A percentile compares a stretch with the other conserved stretches of the same genome.
These are phyloP conservation scores for Resseliella maxima DNA, from an alignment of 2,888 invertebrate genomes.

Conservation along the genomic window DNA sequence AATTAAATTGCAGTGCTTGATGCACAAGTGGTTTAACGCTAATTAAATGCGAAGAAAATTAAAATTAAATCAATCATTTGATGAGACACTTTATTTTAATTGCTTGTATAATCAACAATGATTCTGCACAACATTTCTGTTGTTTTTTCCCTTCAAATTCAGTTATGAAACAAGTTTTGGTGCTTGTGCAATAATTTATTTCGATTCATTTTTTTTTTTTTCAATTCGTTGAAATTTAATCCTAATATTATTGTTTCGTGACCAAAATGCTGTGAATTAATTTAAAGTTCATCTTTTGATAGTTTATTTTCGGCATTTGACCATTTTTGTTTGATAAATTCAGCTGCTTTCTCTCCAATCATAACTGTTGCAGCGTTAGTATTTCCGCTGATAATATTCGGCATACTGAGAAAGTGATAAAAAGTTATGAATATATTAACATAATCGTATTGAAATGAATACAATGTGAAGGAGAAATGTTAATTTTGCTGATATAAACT, in stretches of 20 bases:
- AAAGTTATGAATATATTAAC: not conserved
- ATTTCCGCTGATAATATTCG: slow-evolving; percentile 72
- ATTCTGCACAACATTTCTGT: too few species aligned
- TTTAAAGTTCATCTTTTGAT: slow-evolving; percentile 4
- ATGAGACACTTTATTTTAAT: too few species aligned
- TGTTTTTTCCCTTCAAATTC: too few species aligned
- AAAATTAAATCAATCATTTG: too few species aligned
- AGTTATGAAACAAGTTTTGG: too few species aligned
- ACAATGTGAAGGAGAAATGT: not conserved
- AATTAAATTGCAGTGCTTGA: too few species aligned
- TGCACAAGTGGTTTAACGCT: too few species aligned
- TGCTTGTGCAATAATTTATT: too few species aligned
- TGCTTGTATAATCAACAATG: too few species aligned
- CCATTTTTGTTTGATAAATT: slow-evolving; percentile 73
- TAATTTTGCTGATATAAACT: not conserved
- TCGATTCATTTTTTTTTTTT: not conserved
- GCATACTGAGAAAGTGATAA: slow-evolving; percentile 68
- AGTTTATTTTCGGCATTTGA: not conserved
- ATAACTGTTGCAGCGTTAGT: slow-evolving; percentile 74
- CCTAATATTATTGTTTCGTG: too few species aligned
- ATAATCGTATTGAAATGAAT: not conserved
- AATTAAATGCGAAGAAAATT: too few species aligned
- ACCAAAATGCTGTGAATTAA: not conserved
- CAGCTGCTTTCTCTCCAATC: slow-evolving; percentile 76
- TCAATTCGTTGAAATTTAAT: not conserved